Percentiles rank a stretch among this genome's conserved stretches.
Conservation (phyloP, 2,888 invertebrate species). For the Panzeria rudis region DNA sequence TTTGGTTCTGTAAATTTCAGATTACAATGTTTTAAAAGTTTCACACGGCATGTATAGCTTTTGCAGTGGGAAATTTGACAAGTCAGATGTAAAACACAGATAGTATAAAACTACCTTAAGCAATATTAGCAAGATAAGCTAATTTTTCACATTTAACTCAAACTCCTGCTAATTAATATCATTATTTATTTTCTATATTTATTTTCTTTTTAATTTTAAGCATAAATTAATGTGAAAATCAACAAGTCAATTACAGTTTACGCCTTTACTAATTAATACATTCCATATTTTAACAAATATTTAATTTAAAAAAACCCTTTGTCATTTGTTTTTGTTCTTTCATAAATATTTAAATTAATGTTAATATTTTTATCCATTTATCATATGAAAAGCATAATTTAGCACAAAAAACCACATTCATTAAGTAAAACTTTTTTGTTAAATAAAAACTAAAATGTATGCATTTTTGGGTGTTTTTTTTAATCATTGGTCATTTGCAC, state of each 20-base stretch:
- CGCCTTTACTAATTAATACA: constrained; percentile 25
- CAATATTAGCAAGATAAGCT: no score
- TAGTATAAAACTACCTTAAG: no score
- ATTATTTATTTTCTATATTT: no score
- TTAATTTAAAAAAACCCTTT: constrained; percentile 9
- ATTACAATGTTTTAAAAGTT: no score
- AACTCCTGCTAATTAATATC: no score
- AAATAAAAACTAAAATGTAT: constrained; percentile 62
- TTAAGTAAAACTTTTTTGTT: constrained; percentile 51
- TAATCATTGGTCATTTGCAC: constrained; percentile 49
- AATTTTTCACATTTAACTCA: background rate
- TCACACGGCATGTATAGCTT: no score
- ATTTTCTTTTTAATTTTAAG: background rate
- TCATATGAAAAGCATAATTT: constrained; percentile 45
- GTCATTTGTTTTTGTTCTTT: constrained; percentile 45
- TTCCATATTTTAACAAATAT: constrained; percentile 39
- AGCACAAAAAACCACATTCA: constrained; percentile 44
- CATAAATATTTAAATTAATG: constrained; percentile 33
- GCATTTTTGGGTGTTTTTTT: constrained; percentile 58
- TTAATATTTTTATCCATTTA: constrained; percentile 51
- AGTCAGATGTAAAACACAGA: no score
- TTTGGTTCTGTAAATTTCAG: no score
- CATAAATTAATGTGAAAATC: background rate
- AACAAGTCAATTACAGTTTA: constrained; percentile 42
- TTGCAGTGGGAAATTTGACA: no score